Percentiles rank a stretch among this genome's conserved stretches.
Evolutionary conservation across 2,113 vertebrate species (phyloP).

Genomic region (Psephotus haematonotus): DNA sequence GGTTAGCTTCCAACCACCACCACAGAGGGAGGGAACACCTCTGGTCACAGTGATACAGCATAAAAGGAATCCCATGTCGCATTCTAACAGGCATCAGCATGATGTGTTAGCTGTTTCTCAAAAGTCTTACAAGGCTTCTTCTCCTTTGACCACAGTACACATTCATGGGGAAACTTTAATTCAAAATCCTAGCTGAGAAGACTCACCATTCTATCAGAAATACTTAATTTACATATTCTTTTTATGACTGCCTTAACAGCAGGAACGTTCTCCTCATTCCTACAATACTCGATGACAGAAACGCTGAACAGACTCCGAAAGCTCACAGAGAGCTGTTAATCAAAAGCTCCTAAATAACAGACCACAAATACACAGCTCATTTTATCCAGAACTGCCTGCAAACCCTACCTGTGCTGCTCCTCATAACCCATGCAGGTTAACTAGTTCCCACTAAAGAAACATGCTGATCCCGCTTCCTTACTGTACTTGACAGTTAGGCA

Average conservation of each 20-base stretch:
- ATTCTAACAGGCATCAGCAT: background rate
- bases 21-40: constrained; percentile 13
- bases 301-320: background rate
- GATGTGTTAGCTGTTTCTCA: background rate
- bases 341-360: constrained; percentile 31
- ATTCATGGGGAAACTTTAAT: background rate
- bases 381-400: background rate
- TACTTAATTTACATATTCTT: background rate
- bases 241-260: constrained; percentile 11
- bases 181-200: background rate
- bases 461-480: background rate
- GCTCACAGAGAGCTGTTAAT: background rate
- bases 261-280: background rate
- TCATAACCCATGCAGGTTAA: background rate
- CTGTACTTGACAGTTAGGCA: background rate
- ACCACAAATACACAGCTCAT: background rate
- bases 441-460: background rate
- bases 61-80: constrained; percentile 4
- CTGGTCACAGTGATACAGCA: background rate
- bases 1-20: background rate
- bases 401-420: constrained; percentile 2
- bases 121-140: background rate
- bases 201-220: background rate
- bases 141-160: background rate
- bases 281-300: background rate